A percentile compares a stretch with the other conserved stretches of the same genome.
Evolutionary conservation across 1,140 invertebrate genomes (phyloP).

Genomic region (Nylanderia fulva): DNA sequence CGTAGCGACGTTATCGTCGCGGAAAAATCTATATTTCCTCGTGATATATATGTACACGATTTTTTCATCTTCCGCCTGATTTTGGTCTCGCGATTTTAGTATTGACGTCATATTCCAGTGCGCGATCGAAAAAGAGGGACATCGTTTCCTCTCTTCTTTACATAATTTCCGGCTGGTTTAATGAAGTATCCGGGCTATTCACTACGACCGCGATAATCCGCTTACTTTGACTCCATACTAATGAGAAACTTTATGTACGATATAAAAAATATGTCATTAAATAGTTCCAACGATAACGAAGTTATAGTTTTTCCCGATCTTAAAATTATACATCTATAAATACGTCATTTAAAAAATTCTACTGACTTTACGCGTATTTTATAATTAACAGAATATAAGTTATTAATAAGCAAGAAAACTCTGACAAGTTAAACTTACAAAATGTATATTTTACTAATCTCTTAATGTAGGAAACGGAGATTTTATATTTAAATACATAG

Average conservation of each 20-base stretch:
- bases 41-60: not conserved
- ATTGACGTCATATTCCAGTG: not conserved
- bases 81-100: conserved; percentile 10
- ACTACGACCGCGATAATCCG: conserved; percentile 50
- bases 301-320: not conserved
- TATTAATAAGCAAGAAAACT: not conserved
- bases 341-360: not conserved
- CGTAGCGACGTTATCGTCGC: not conserved
- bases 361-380: not conserved
- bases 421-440: not conserved
- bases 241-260: not conserved
- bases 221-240: conserved; percentile 49
- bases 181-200: conserved; percentile 60
- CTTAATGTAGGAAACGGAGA: no score
- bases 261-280: conserved; percentile 1
- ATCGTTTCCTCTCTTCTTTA: conserved; percentile 21
- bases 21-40: conserved; percentile 34
- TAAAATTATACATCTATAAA: not conserved
- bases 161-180: conserved; percentile 68
- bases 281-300: not conserved
- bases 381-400: not conserved
- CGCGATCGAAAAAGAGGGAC: not conserved
- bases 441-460: no score
- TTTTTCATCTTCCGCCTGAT: conserved; percentile 13
- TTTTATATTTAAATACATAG: no score